Evolutionary conservation across 2,113 vertebrate genomes (phyloP).

Genomic region (Trochalopteron elliotii): DNA sequence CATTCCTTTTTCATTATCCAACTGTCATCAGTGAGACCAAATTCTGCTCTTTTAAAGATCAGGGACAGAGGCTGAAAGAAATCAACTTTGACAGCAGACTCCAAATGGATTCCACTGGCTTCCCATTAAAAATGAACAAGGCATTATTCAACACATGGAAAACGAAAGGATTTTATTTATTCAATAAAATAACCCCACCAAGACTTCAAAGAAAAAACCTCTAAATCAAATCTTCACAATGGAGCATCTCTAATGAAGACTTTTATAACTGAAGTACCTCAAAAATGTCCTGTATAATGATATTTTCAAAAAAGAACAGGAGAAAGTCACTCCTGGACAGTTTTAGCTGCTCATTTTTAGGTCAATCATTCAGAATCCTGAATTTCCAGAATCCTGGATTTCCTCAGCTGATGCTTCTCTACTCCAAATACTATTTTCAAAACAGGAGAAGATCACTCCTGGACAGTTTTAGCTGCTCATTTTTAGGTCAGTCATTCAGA

Average conservation of each 20-base stretch:
- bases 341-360: neutral
- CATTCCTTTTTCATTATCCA: neutral
- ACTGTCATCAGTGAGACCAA: neutral
- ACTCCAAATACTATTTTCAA: neutral
- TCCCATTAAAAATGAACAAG: neutral
- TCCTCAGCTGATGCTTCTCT: neutral
- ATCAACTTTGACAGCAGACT: neutral
- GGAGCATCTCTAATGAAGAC: neutral
- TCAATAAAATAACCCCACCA: neutral
- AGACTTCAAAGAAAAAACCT: neutral
- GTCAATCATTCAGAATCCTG: neutral
- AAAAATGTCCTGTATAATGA: accelerated
- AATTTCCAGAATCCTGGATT: neutral
- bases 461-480: neutral
- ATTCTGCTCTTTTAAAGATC: neutral
- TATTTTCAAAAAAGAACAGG: neutral
- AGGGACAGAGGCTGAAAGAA: neutral
- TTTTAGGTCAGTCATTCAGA: neutral
- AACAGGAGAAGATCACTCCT: neutral
- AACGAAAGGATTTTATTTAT: neutral
- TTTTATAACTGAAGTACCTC: neutral
- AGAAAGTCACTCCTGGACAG: neutral
- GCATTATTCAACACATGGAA: neutral
- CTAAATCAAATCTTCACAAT: neutral
- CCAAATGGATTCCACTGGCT: neutral